Conservation (phyloP, 2,888 invertebrate species). For the Nowickia ferox region DNA sequence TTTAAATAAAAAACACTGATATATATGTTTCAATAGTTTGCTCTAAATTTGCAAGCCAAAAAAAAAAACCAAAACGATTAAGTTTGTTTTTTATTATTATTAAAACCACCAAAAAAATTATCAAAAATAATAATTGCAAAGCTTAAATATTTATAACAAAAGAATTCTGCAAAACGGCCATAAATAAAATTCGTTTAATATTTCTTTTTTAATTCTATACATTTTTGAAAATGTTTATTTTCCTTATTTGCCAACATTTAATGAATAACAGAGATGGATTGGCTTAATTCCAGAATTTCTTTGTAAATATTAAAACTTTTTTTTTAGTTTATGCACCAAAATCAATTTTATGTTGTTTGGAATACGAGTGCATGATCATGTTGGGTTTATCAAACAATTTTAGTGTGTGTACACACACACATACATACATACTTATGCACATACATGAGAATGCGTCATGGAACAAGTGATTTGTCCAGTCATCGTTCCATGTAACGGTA, state of each 20-base stretch:
- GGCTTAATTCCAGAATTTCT: constrained; percentile 52
- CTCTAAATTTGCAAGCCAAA: too few relatives aligned
- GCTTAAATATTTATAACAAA: background rate
- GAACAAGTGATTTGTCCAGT: constrained; percentile 62
- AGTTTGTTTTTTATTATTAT: too few relatives aligned
- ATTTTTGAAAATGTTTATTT: constrained; percentile 21
- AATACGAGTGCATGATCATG: background rate
- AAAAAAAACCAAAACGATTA: too few relatives aligned
- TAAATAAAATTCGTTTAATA: background rate
- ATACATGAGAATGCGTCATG: constrained; percentile 34
- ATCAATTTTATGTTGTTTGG: constrained; percentile 43
- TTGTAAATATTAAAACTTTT: constrained; percentile 24
- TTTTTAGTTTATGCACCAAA: background rate
- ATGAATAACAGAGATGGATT: constrained; percentile 53
- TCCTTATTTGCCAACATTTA: constrained; percentile 54
- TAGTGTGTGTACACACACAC: background rate
- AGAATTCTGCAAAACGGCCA: background rate
- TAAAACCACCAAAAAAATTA: too few relatives aligned
- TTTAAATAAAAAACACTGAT: too few relatives aligned
- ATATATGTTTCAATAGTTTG: too few relatives aligned
- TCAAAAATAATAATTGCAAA: too few relatives aligned
- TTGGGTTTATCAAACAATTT: background rate
- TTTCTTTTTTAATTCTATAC: constrained; percentile 4
- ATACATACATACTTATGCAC: background rate
- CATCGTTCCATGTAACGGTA: constrained; percentile 25